Conservation (phyloP, 1,140 invertebrate species). For the Acyrthosiphon pisum region DNA sequence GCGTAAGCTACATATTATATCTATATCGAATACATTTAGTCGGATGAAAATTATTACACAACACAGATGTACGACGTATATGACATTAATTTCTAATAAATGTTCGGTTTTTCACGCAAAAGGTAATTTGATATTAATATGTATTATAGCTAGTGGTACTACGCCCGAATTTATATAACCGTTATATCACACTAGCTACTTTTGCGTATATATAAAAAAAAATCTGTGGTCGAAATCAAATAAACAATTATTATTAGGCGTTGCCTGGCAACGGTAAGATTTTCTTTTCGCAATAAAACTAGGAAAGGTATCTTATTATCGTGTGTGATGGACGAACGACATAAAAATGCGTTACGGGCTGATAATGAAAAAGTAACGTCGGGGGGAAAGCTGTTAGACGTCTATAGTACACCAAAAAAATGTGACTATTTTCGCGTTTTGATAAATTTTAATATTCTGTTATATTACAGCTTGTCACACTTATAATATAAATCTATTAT, state of each 20-base stretch:
- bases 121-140: background rate
- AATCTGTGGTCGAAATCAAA: background rate
- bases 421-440: background rate
- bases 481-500: background rate
- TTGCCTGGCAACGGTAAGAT: background rate
- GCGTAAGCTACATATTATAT: background rate
- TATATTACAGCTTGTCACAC: background rate
- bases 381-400: background rate
- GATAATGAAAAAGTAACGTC: background rate
- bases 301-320: background rate
- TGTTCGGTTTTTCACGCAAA: background rate
- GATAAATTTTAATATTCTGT: background rate
- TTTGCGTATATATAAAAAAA: background rate
- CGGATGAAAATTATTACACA: background rate
- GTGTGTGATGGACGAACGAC: background rate
- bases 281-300: background rate
- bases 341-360: constrained; percentile 32
- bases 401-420: background rate
- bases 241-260: background rate
- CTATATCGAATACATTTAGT: background rate
- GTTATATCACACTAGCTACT: background rate
- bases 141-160: background rate
- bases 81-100: background rate
- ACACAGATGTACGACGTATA: background rate
- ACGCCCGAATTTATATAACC: background rate